Evolutionary conservation across 2,113 vertebrate genomes (phyloP).

Genomic region (Lepidothrix coronata): DNA sequence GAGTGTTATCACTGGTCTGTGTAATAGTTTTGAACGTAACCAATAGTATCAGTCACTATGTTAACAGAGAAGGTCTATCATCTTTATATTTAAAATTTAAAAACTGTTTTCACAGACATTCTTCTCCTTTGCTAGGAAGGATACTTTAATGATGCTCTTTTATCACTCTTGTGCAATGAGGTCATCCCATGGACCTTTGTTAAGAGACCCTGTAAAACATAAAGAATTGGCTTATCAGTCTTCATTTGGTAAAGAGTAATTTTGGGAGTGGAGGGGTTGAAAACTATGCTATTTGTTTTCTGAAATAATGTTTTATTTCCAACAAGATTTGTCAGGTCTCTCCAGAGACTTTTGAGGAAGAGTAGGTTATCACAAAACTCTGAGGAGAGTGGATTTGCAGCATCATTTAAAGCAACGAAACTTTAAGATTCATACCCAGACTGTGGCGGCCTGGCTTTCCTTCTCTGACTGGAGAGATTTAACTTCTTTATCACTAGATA

Average conservation of each 20-base stretch:
- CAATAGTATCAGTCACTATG: not conserved
- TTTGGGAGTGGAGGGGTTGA: not conserved
- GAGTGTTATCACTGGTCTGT: not conserved
- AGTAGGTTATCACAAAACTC: not conserved
- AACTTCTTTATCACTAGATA: not conserved
- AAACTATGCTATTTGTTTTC: not conserved
- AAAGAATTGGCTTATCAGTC: not conserved
- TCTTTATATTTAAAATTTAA: not conserved
- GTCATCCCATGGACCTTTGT: not conserved
- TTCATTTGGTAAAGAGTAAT: not conserved
- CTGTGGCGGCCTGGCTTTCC: not conserved
- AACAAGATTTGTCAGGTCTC: not conserved
- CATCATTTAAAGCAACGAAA: not conserved
- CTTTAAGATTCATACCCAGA: not conserved
- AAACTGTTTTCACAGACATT: not conserved
- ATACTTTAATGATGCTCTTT: not conserved
- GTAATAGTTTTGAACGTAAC: not conserved
- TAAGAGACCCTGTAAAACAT: not conserved
- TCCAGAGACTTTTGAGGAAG: not conserved
- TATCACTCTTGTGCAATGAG: not conserved
- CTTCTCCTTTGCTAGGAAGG: not conserved
- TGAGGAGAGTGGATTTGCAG: not conserved
- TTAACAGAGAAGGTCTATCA: not conserved
- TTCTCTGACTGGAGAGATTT: not conserved
- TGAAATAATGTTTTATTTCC: not conserved